These are phyloP conservation scores for Apis cerana DNA, from an alignment of 1,140 invertebrate genomes.

Conservation along the genomic window DNA sequence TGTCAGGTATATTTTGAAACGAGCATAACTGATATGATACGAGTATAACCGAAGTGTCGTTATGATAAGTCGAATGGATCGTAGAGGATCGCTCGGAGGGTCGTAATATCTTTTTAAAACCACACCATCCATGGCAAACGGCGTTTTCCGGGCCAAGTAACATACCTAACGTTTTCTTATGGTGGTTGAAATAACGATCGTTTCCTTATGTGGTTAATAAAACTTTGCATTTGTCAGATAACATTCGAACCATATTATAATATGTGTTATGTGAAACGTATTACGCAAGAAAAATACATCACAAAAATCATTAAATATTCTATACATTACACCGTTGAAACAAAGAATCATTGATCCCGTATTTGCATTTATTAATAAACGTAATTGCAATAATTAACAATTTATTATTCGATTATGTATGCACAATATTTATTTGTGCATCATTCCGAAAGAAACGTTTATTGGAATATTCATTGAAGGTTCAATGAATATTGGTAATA, in stretches of 20 bases:
- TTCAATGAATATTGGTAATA: not conserved
- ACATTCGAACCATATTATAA: not conserved
- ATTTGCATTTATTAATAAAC: not conserved
- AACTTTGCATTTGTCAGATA: not conserved
- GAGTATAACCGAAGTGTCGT: constrained; percentile 19
- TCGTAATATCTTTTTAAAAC: constrained; percentile 39
- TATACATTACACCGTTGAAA: not conserved
- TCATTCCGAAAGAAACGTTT: not conserved
- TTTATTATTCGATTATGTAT: not conserved
- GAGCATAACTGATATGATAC: constrained; percentile 2
- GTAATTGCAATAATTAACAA: not conserved
- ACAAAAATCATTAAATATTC: not conserved
- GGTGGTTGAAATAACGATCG: not conserved
- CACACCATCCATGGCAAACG: not conserved
- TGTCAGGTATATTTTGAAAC: not conserved
- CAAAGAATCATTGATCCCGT: not conserved
- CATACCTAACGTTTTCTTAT: not conserved
- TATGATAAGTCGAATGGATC: constrained; percentile 39
- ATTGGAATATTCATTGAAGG: not conserved
- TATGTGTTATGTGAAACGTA: no score
- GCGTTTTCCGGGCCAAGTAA: not conserved
- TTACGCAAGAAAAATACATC: not conserved
- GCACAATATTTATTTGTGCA: not conserved
- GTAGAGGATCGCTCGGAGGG: not conserved
- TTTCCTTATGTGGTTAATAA: not conserved